Conservation (phyloP, 1,140 invertebrate genomes). For the Dolichoris vasculosae region DNA sequence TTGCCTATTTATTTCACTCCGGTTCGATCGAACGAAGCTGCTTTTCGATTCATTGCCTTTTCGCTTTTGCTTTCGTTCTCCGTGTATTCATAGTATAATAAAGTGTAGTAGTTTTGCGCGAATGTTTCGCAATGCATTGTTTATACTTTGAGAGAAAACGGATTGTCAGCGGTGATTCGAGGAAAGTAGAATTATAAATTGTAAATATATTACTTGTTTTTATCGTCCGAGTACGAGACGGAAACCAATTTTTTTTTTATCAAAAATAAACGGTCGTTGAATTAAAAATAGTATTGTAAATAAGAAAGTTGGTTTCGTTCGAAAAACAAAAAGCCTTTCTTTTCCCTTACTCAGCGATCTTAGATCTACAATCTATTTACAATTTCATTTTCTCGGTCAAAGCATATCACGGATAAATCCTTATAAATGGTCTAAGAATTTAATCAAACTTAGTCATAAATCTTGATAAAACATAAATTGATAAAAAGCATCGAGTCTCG, state of each 20-base stretch:
- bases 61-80: neutral
- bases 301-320: too few relatives aligned
- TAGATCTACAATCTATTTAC: neutral
- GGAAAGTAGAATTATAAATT: too few relatives aligned
- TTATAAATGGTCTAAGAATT: neutral
- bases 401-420: too few relatives aligned
- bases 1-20: neutral
- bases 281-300: too few relatives aligned
- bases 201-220: too few relatives aligned
- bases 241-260: too few relatives aligned
- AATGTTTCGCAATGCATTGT: neutral
- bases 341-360: too few relatives aligned
- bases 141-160: neutral
- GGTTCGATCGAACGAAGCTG: neutral
- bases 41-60: neutral
- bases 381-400: neutral
- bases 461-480: constrained; percentile 4
- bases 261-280: too few relatives aligned
- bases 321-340: too few relatives aligned
- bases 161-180: too few relatives aligned
- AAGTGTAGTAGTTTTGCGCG: neutral
- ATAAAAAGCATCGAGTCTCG: neutral
- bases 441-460: neutral
- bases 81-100: neutral
- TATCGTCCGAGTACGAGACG: too few relatives aligned